Evolutionary conservation across 2,888 invertebrate species (phyloP).

Genomic region (Dromius quadrimaculatus): DNA sequence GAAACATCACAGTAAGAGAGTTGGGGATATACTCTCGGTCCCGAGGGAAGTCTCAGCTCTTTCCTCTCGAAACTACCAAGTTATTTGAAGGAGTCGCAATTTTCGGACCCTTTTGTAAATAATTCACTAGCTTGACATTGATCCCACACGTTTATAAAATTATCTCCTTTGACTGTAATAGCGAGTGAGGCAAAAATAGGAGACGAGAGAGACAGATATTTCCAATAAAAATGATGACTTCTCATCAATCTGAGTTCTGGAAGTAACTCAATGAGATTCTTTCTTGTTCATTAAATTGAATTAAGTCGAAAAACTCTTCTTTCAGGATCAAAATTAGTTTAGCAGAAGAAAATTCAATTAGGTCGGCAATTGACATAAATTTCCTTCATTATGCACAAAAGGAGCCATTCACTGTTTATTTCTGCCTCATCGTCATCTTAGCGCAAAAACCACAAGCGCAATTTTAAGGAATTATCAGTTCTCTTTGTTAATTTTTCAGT

Average conservation of each 20-base stretch:
- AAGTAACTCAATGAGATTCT: too few species aligned
- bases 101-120: constrained; percentile 14
- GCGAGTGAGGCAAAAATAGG: too few species aligned
- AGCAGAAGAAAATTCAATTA: constrained; percentile 21
- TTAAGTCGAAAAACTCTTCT: too few species aligned
- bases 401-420: background rate
- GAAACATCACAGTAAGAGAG: background rate
- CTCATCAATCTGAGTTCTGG: too few species aligned
- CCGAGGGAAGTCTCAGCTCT: background rate
- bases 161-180: constrained; percentile 60
- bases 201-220: too few species aligned
- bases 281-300: too few species aligned
- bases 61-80: background rate
- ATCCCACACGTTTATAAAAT: constrained; percentile 57
- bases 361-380: constrained; percentile 22
- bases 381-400: background rate
- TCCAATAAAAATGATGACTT: too few species aligned
- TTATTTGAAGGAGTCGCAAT: background rate
- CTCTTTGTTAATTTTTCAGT: constrained; percentile 37
- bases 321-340: constrained; percentile 28
- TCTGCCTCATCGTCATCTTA: background rate
- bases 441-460: constrained; percentile 13
- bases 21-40: constrained; percentile 16
- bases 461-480: constrained; percentile 32
- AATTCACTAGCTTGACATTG: constrained; percentile 23